phyloP scores from a whole-genome alignment of 2,888 invertebrate genomes.

The Drosophila formosana region DNA sequence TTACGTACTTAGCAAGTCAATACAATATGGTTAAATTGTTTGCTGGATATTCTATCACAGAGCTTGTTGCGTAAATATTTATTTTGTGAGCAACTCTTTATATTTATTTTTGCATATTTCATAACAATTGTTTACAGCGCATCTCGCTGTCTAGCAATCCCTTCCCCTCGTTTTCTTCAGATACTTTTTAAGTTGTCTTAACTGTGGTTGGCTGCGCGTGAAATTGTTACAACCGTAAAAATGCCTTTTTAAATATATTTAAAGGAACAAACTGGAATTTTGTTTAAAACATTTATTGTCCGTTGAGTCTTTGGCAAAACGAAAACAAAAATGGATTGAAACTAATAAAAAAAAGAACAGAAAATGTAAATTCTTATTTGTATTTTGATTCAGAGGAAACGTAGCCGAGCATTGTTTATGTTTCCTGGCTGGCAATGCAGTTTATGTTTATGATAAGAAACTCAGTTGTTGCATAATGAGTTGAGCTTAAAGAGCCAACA shows the following conservation, averaged over 20 bases:
- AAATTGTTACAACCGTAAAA: constrained; percentile 26
- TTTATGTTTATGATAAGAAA: constrained; percentile 1
- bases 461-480: constrained; percentile 24
- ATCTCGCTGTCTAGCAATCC: neutral
- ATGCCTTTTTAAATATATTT: constrained; percentile 16
- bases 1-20: no score
- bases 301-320: neutral
- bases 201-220: constrained; percentile 24
- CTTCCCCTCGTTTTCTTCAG: neutral
- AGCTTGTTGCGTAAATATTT: no score
- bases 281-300: neutral
- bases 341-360: neutral
- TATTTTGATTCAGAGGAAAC: constrained; percentile 8
- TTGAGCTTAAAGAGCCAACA: constrained; percentile 13
- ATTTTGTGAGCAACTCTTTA: no score
- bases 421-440: neutral
- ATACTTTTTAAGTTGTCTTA: constrained; percentile 8
- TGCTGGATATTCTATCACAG: no score
- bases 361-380: constrained; percentile 25
- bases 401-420: neutral
- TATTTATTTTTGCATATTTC: no score
- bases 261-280: constrained; percentile 6
- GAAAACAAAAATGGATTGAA: constrained; percentile 5
- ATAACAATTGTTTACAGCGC: constrained; percentile 1
- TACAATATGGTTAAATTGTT: no score